phyloP scores from a whole-genome alignment of 2,113 vertebrate genomes.

The Dolichotis patagonum region DNA sequence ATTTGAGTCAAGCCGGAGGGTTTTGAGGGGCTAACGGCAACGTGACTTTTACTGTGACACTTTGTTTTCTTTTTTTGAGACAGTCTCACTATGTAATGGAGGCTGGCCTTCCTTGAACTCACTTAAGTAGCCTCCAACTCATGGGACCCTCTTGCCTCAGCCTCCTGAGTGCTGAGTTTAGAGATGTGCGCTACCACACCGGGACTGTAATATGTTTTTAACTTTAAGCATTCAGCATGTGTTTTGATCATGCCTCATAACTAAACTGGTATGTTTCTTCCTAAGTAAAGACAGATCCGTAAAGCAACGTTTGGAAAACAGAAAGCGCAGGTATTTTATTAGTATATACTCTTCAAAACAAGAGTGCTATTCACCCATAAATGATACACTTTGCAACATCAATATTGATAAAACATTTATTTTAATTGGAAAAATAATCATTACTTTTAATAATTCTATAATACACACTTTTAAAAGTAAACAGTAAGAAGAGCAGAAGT shows the following conservation, averaged over 20 bases:
- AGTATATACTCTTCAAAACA: background rate
- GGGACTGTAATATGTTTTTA: background rate
- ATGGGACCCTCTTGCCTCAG: background rate
- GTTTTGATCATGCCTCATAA: background rate
- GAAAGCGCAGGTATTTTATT: background rate
- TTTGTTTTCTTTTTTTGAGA: background rate
- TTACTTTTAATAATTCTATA: background rate
- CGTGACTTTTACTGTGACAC: background rate
- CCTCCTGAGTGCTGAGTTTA: background rate
- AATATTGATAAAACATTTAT: background rate
- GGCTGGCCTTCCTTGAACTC: background rate
- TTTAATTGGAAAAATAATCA: background rate
- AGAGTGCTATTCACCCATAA: background rate
- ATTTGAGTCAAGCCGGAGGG: fast-evolving
- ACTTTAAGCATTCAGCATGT: background rate
- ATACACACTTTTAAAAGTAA: background rate
- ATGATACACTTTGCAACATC: background rate
- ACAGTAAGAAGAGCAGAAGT: background rate
- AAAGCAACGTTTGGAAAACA: background rate
- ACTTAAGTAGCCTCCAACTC: background rate
- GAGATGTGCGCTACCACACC: background rate
- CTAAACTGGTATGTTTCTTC: constrained; percentile 7
- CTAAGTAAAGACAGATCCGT: background rate
- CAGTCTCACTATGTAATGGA: background rate
- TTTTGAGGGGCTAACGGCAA: background rate